These are phyloP conservation scores for Caerostris darwini DNA, from an alignment of 1,140 invertebrate genomes.

Conservation along the genomic window DNA sequence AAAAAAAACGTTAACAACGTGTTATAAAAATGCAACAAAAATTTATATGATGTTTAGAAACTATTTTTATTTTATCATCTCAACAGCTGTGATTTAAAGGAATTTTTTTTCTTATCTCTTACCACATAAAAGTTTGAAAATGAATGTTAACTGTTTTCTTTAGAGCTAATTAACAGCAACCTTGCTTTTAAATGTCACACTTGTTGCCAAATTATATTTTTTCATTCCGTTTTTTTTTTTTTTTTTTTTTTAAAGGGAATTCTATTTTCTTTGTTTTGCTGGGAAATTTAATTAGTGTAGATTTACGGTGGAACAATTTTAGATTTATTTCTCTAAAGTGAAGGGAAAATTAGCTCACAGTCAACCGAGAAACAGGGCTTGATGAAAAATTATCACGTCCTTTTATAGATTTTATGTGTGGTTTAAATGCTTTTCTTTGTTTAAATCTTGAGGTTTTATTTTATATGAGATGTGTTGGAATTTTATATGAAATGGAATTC, in stretches of 20 bases:
- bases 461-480: background rate
- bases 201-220: background rate
- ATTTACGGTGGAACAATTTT: constrained; percentile 1
- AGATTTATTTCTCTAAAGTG: background rate
- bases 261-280: background rate
- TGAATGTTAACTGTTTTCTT: background rate
- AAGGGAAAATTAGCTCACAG: background rate
- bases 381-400: background rate
- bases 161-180: background rate
- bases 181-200: background rate
- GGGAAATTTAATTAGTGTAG: background rate
- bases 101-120: background rate
- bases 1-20: background rate
- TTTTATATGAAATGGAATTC: background rate
- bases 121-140: background rate
- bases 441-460: background rate
- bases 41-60: background rate
- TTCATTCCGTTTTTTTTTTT: background rate
- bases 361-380: background rate
- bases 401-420: background rate
- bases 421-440: background rate
- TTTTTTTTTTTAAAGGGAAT: background rate
- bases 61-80: background rate
- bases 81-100: background rate
- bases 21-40: background rate